Percentiles rank a stretch among this genome's conserved stretches.
phyloP scores from a whole-genome alignment of 2,113 vertebrate genomes.

The Oryzias curvinotus region DNA sequence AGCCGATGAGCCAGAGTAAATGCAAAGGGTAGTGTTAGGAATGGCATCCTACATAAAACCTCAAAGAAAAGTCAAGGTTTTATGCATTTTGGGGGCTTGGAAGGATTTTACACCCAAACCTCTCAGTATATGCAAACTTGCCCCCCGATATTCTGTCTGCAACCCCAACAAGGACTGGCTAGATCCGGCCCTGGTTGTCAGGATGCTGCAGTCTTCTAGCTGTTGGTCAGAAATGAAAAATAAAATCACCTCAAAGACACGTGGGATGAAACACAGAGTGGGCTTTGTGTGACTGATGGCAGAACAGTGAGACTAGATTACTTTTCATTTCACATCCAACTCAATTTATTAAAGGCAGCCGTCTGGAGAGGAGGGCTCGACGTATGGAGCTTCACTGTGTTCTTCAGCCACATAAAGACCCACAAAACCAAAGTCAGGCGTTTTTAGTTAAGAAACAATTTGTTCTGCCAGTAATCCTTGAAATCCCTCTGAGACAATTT shows the following conservation, averaged over 20 bases:
- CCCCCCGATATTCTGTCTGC: no score
- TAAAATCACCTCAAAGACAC: constrained; percentile 3
- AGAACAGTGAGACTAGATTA: constrained; percentile 47
- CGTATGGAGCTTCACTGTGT: background rate
- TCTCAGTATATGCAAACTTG: no score
- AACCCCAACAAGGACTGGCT: no score
- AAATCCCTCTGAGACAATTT: no score
- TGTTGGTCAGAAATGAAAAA: background rate
- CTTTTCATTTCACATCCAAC: constrained; percentile 60
- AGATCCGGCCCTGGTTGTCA: no score
- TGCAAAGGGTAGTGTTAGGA: no score
- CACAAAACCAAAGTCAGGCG: constrained; percentile 13
- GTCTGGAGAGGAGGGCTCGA: constrained; percentile 26
- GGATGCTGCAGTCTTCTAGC: no score
- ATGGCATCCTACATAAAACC: no score
- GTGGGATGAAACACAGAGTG: constrained; percentile 3
- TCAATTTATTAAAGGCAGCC: constrained; percentile 62
- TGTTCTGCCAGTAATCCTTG: background rate
- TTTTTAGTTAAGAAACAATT: constrained; percentile 4
- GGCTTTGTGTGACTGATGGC: constrained; percentile 26
- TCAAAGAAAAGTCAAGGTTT: no score
- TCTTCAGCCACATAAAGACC: constrained; percentile 10
- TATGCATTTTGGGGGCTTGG: no score
- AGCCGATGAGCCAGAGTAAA: no score
- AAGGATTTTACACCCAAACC: no score